Evolutionary conservation across 2,888 invertebrate species (phyloP), one percentile per base, ranked within the genome.

Genomic region (Megamerina dolium): DNA sequence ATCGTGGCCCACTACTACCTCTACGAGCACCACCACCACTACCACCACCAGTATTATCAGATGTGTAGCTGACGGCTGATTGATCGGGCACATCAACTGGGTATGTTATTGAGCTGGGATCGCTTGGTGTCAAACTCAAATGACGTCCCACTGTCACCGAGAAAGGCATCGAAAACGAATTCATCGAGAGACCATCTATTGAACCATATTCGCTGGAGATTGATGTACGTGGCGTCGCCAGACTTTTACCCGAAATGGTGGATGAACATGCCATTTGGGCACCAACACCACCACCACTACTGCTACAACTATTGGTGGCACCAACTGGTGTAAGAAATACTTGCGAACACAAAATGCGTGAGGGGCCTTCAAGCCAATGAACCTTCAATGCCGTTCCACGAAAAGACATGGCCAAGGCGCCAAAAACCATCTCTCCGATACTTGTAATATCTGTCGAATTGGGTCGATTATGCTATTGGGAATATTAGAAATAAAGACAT

Each of bases 391-490:
- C 84, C 27, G 87, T 82, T 41, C 88, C 90, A 61, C 83, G 81
- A 72, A 83, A 90, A 54, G 87, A 86, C 85, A 93, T 86, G 2
- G 90, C 88, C 38, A 89, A 85, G 2, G 90, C 84, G 6, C 93
- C 93, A 68, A 93, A 93, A 58, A 92, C 84, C 87, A 93, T 89
- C 76, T 93, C 93, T 55, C 89, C 87, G 64, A 92, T 76, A 51
- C 82, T 76, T 52, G 78, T 79, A 45, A 84, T 81, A 66, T 91
- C 91, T 52, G 73, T 59, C 55, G 79, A 73, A 39, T 66, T 71
- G 45, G 83, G 79, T 33, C 80, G 80, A 60, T 77, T 78, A 64
- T 81, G 81, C 84, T 84, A 35, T 0, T 44, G 10, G 12, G 17
- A 14, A 9, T 14, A 17, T 4, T 34, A 12, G 4, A 12, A 8